Conservation (phyloP, 1,140 invertebrate genomes). For the Magallana angulata region DNA sequence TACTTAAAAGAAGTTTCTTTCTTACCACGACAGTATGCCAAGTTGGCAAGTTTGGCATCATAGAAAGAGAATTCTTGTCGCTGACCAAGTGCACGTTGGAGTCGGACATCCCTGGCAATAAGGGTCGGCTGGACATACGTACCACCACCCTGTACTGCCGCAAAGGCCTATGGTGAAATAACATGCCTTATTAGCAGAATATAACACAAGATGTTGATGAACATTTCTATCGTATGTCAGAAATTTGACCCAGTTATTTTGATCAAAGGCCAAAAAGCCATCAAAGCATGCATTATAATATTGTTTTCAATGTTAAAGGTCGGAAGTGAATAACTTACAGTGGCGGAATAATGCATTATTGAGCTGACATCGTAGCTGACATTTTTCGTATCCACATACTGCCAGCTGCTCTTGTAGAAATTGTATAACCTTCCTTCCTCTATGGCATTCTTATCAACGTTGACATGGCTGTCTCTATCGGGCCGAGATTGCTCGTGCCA, state of each 20-base stretch:
- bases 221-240: neutral
- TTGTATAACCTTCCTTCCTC: conserved; percentile 93
- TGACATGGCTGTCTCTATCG: conserved; percentile 73
- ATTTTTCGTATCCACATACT: conserved; percentile 74
- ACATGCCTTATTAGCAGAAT: neutral
- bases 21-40: conserved; percentile 75
- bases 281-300: neutral
- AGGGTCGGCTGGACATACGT: conserved; percentile 61
- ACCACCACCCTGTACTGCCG: conserved; percentile 5
- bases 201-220: neutral
- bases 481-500: conserved; percentile 79
- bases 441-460: conserved; percentile 65
- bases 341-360: conserved; percentile 79
- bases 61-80: conserved; percentile 75
- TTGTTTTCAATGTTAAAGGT: conserved; percentile 39
- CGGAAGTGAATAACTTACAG: conserved; percentile 60
- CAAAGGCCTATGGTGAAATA: conserved; percentile 54
- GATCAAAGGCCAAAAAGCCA: neutral
- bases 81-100: conserved; percentile 73
- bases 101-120: conserved; percentile 64
- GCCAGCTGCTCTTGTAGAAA: conserved; percentile 94
- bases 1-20: neutral
- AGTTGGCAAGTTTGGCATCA: conserved; percentile 77
- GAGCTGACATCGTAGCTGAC: conserved; percentile 79
- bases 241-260: neutral